These are phyloP conservation scores for Drosophila tristis DNA, from an alignment of 1,140 invertebrate species.

Conservation along the genomic window DNA sequence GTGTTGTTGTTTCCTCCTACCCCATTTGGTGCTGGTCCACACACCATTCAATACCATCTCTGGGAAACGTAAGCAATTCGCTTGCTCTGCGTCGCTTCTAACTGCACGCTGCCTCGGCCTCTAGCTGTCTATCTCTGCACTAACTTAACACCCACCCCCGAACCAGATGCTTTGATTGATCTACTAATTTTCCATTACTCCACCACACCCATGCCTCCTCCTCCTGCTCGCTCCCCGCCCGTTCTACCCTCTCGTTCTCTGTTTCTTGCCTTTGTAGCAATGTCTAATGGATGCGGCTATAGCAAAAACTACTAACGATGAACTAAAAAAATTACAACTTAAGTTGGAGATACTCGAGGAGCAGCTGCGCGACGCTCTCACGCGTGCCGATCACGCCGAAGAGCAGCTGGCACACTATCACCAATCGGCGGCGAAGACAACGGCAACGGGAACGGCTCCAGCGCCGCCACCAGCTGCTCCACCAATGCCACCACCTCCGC, in stretches of 20 bases:
- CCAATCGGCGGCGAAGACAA: slow-evolving; percentile 28
- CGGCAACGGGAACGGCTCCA: slow-evolving; percentile 9
- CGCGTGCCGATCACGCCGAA: slow-evolving; percentile 76
- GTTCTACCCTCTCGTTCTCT: slow-evolving; percentile 44
- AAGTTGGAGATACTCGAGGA: slow-evolving; percentile 83
- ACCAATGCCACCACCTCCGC: slow-evolving; percentile 55
- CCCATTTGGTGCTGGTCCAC: slow-evolving; percentile 42
- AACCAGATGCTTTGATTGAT: slow-evolving; percentile 31
- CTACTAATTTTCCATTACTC: slow-evolving; percentile 66
- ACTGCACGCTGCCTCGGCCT: slow-evolving; percentile 1
- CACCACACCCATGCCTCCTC: slow-evolving; percentile 20
- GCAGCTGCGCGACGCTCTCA: slow-evolving; percentile 66
- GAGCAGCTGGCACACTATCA: slow-evolving; percentile 64
- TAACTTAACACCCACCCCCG: slow-evolving; percentile 44
- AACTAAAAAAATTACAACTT: slow-evolving; percentile 84
- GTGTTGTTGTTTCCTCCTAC: slow-evolving; percentile 30
- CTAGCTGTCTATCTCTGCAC: slow-evolving; percentile 24
- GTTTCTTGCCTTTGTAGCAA: slow-evolving; percentile 76
- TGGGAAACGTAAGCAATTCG: slow-evolving; percentile 59
- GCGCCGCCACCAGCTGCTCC: slow-evolving; percentile 49
- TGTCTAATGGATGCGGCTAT: slow-evolving; percentile 83
- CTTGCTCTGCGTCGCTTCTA: slow-evolving; percentile 45
- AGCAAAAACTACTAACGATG: slow-evolving; percentile 83
- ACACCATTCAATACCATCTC: slow-evolving; percentile 20
- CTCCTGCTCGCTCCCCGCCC: slow-evolving; percentile 25